phyloP scores from a whole-genome alignment of 2,797 vertebrate species.

The Coregonus suidteri region DNA sequence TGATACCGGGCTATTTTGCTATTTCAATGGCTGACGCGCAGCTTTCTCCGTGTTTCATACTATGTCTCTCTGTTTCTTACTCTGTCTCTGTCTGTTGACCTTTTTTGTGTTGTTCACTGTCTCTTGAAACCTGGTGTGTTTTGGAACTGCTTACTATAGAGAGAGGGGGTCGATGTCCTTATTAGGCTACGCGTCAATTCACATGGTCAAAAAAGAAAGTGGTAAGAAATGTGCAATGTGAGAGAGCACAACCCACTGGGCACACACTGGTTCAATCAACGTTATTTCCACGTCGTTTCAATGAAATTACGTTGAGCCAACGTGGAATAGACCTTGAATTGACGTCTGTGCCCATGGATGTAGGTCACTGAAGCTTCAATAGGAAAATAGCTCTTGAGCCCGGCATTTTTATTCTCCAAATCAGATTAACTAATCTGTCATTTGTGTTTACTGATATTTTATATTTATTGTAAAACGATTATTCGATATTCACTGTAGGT shows the following conservation, averaged over 20 bases:
- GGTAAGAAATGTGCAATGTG: neutral
- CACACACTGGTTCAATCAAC: too few relatives aligned
- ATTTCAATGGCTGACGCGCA: constrained; percentile 9
- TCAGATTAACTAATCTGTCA: neutral
- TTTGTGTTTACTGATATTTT: neutral
- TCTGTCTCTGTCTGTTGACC: neutral
- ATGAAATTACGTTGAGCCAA: too few relatives aligned
- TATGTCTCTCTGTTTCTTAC: neutral
- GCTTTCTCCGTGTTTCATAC: neutral
- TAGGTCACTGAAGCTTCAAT: too few relatives aligned
- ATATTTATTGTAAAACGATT: neutral
- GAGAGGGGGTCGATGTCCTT: neutral
- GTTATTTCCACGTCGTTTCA: too few relatives aligned
- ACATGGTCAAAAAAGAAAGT: neutral
- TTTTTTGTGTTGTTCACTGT: neutral
- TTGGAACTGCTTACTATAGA: neutral
- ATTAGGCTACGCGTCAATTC: neutral
- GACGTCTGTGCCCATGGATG: too few relatives aligned
- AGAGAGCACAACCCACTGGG: neutral
- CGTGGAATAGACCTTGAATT: too few relatives aligned
- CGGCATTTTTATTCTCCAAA: neutral
- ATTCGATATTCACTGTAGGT: neutral
- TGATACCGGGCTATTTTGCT: constrained; percentile 56
- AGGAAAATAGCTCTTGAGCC: too few relatives aligned
- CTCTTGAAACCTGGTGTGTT: neutral